Evolutionary conservation across 2,797 vertebrate species (phyloP), one percentile per base, ranked within the genome.

Genomic region (Aselliscus stoliczkanus): DNA sequence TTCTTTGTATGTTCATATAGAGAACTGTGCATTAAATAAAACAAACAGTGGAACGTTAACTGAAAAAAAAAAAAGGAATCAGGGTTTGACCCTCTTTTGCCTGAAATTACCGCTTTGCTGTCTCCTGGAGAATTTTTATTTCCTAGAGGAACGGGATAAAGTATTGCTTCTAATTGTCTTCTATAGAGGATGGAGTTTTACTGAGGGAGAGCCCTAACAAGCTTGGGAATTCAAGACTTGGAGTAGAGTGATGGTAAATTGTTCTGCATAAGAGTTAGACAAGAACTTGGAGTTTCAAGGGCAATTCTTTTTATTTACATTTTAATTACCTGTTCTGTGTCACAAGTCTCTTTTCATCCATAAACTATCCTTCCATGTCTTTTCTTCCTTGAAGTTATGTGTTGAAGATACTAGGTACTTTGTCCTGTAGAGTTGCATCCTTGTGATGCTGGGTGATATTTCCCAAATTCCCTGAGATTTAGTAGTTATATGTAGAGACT

Each of bases 1-100:
- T 89, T 94, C 47, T 50, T 96, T 87, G 93, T 94, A 70, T 80
- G 31, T 88, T 29, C 94, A 97, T 88, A 97, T 96, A 88, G 82
- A 95, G 54, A 97, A 97, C 88, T 97, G 79, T 97, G 50, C 95
- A 88, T 98, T 97, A 97, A 97, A 97, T 97, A 97, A 98, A 96
- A 97, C 89, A 97, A 97, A 96, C 76, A 88, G 83, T 95, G 96
- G 93, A 95, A 44, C 69, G 2, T 1, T 76, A 76, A 76, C 64
- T 50, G 65, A 96, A 90, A 94, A 94, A 97, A 98, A 85, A 82
- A 69, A 98, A 85, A 82, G 69, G 2, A 25, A 27, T 58, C 4
- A 39, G 70, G 65, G 23, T 76, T 84, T 87, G 54, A 90, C 42
- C 52, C 73, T 82, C 12, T 18, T 13, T 67, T 83, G 44, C 31